phyloP scores from a whole-genome alignment of 2,113 vertebrate genomes.

The Triplophysa dalaica region DNA sequence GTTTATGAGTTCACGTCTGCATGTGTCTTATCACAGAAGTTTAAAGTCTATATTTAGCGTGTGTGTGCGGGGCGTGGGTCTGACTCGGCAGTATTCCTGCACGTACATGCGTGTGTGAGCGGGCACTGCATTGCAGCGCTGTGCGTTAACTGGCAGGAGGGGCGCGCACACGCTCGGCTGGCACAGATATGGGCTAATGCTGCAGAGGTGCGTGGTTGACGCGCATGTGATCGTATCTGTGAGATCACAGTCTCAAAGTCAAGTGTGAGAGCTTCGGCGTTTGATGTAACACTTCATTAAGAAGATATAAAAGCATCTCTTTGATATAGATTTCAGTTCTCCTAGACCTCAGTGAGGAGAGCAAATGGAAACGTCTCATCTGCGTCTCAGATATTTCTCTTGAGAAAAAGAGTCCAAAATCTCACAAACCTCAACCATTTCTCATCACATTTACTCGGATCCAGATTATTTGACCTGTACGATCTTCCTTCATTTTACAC shows the following conservation, averaged over 20 bases:
- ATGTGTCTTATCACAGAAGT: constrained; percentile 63
- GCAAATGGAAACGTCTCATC: too few relatives aligned
- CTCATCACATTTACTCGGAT: too few relatives aligned
- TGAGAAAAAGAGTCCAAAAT: too few relatives aligned
- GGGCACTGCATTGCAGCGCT: constrained; percentile 79
- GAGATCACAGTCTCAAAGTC: background rate
- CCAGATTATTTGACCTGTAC: too few relatives aligned
- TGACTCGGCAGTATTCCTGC: background rate
- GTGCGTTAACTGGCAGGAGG: constrained; percentile 72
- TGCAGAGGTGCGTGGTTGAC: constrained; percentile 30
- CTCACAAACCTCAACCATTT: too few relatives aligned
- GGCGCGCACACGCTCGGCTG: constrained; percentile 35
- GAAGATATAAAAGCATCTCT: too few relatives aligned
- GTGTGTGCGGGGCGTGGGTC: background rate
- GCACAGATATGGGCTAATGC: background rate
- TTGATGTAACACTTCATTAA: background rate
- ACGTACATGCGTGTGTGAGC: constrained; percentile 53
- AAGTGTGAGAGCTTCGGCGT: background rate
- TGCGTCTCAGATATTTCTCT: too few relatives aligned
- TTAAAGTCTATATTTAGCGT: constrained; percentile 70
- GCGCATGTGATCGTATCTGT: background rate
- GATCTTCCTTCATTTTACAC: too few relatives aligned
- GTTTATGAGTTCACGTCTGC: constrained; percentile 57
- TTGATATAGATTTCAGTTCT: too few relatives aligned
- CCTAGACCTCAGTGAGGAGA: too few relatives aligned